Percentiles rank a stretch among this genome's conserved stretches.
Evolutionary conservation across 2,888 invertebrate species (phyloP).

Genomic region (Ochropleura plecta): DNA sequence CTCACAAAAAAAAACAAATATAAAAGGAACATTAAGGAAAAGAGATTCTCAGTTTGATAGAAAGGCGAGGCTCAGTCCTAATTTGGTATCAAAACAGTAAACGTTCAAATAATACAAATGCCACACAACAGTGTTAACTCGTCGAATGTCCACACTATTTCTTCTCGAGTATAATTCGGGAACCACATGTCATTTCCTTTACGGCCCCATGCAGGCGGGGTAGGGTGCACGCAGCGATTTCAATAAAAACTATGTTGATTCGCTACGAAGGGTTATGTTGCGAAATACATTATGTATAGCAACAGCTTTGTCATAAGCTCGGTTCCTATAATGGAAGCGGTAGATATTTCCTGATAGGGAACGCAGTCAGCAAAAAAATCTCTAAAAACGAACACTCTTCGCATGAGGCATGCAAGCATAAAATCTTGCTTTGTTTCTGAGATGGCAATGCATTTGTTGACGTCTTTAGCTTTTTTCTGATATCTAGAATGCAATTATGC

Average conservation of each 20-base stretch:
- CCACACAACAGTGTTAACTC: neutral
- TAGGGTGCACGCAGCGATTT: constrained; percentile 69
- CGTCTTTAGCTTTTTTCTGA: neutral
- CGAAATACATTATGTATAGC: constrained; percentile 48
- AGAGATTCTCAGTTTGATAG: neutral
- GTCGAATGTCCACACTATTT: constrained; percentile 70
- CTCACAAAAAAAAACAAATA: neutral
- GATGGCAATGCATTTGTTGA: neutral
- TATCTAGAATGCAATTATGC: neutral
- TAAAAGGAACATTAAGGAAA: neutral
- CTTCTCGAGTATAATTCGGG: constrained; percentile 80
- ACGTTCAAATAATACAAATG: neutral
- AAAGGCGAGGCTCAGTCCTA: neutral
- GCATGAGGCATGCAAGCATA: neutral
- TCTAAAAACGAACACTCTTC: neutral
- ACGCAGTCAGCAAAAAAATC: neutral
- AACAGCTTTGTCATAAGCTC: neutral
- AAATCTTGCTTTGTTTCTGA: neutral
- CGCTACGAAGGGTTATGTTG: constrained; percentile 76
- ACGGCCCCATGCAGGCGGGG: constrained; percentile 79
- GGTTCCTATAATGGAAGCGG: neutral
- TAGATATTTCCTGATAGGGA: neutral
- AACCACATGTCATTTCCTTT: constrained; percentile 90
- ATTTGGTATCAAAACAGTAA: constrained; percentile 31
- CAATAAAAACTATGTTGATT: constrained; percentile 72